phyloP scores from a whole-genome alignment of 2,113 vertebrate genomes.

The Muscicapa adusta region DNA sequence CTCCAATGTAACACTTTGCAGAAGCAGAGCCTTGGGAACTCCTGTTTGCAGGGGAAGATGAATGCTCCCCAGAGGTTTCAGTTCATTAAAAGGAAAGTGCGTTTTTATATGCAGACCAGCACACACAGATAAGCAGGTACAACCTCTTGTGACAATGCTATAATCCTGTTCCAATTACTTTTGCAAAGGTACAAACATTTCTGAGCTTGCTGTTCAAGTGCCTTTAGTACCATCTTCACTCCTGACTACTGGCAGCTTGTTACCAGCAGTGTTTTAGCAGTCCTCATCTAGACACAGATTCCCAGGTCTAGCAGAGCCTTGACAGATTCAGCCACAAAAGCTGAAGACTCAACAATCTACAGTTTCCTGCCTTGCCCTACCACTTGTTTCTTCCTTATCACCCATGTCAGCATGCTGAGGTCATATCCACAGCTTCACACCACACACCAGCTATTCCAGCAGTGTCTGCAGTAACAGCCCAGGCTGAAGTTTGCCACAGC shows the following conservation, averaged over 20 bases:
- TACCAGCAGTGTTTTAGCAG: neutral
- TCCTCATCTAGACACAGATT: neutral
- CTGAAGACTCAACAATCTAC: neutral
- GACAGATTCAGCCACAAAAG: neutral
- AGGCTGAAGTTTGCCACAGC: neutral
- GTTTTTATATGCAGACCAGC: neutral
- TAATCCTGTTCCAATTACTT: neutral
- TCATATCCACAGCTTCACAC: neutral
- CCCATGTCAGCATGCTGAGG: neutral
- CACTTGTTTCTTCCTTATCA: neutral
- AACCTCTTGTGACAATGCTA: neutral
- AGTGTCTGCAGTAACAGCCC: neutral
- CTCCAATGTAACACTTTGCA: neutral
- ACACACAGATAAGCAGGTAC: neutral
- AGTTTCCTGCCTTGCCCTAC: neutral
- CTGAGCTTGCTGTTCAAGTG: neutral
- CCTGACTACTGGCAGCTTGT: neutral
- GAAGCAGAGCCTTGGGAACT: neutral
- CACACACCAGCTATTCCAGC: neutral
- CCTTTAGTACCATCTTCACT: neutral
- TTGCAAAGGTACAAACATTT: neutral
- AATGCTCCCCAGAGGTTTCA: neutral
- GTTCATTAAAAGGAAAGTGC: neutral
- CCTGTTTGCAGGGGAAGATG: neutral
- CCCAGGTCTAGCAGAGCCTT: neutral